phyloP scores from a whole-genome alignment of 2,888 invertebrate genomes.

The Ceriagrion tenellum region DNA sequence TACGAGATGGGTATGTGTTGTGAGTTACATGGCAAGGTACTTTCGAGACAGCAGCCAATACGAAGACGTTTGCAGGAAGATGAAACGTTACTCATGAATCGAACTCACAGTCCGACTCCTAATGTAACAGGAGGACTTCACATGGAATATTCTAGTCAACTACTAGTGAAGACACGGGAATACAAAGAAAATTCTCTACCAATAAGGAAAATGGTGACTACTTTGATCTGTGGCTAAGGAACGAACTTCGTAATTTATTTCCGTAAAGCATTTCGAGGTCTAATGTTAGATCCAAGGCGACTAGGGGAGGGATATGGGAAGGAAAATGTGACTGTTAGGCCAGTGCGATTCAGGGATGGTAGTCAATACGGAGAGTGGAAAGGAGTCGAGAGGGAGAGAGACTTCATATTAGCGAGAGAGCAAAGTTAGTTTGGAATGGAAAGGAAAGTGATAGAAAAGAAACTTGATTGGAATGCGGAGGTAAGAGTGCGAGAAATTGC shows the following conservation, averaged over 20 bases:
- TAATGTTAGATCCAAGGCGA: neutral
- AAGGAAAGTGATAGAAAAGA: conserved; percentile 3
- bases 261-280: neutral
- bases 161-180: too few relatives aligned
- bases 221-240: too few relatives aligned
- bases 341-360: neutral
- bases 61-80: too few relatives aligned
- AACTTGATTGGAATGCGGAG: neutral
- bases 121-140: too few relatives aligned
- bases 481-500: neutral
- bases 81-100: too few relatives aligned
- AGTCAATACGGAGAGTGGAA: neutral
- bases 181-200: too few relatives aligned
- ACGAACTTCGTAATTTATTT: neutral
- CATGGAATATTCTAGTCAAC: too few relatives aligned
- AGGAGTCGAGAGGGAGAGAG: neutral
- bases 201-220: too few relatives aligned
- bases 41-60: too few relatives aligned
- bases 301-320: neutral
- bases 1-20: too few relatives aligned
- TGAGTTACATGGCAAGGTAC: too few relatives aligned
- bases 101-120: too few relatives aligned
- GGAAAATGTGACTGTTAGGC: neutral
- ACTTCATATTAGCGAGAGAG: neutral
- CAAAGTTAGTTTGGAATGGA: neutral